These are phyloP conservation scores for Catharus bicknelli DNA, from an alignment of 2,113 vertebrate genomes.

Conservation along the genomic window DNA sequence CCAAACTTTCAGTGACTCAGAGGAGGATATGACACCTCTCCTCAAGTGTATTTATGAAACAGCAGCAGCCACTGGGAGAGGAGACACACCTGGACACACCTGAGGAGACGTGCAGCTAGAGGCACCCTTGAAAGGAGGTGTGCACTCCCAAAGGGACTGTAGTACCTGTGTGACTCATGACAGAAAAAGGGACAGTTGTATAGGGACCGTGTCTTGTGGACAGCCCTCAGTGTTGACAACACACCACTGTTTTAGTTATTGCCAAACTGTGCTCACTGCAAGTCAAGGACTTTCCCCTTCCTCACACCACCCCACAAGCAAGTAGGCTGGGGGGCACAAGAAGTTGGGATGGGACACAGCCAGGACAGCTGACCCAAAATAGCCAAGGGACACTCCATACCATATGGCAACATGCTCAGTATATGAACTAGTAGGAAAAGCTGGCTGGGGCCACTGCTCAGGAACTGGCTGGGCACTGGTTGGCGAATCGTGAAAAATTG, in stretches of 20 bases:
- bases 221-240: neutral
- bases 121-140: neutral
- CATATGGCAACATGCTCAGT: neutral
- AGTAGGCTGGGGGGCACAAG: neutral
- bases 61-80: neutral
- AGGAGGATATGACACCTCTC: neutral
- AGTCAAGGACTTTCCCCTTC: neutral
- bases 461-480: neutral
- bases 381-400: neutral
- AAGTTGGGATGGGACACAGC: neutral
- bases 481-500: accelerated
- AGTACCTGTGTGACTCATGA: neutral
- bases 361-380: neutral
- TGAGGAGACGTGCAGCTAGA: neutral
- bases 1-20: neutral
- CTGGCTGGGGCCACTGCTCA: neutral
- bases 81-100: neutral
- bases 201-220: neutral
- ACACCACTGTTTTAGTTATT: neutral
- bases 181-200: neutral
- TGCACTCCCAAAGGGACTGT: neutral
- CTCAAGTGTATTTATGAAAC: neutral
- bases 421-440: neutral
- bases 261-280: neutral
- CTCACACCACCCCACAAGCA: neutral